Evolutionary conservation across 2,888 invertebrate genomes (phyloP).

Genomic region (Buathra laborator): DNA sequence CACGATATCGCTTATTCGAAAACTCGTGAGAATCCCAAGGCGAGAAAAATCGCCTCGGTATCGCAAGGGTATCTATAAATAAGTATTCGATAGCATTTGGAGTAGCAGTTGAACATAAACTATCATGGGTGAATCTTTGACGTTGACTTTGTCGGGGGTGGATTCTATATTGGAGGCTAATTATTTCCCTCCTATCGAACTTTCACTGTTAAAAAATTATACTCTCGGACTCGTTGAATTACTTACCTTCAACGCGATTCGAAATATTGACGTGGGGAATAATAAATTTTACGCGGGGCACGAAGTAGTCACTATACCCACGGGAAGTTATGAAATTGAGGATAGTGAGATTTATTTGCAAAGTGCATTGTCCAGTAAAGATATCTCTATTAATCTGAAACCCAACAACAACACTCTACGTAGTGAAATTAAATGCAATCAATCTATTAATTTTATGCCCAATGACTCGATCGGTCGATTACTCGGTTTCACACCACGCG

Average conservation of each 20-base stretch:
- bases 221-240: slow-evolving; percentile 76
- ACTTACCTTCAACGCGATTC: slow-evolving; percentile 73
- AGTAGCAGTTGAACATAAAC: slow-evolving; percentile 7
- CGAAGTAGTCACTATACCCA: slow-evolving; percentile 35
- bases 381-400: slow-evolving; percentile 46
- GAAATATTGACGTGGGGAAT: slow-evolving; percentile 78
- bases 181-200: no score
- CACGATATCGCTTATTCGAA: neutral
- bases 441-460: slow-evolving; percentile 61
- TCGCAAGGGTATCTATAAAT: slow-evolving; percentile 11
- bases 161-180: no score
- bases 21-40: neutral
- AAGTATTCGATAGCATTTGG: no score
- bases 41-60: slow-evolving; percentile 51
- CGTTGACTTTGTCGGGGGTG: no score
- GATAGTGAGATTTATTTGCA: slow-evolving; percentile 50
- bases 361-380: slow-evolving; percentile 8
- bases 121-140: slow-evolving; percentile 16
- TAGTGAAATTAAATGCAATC: slow-evolving; percentile 61
- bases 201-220: slow-evolving; percentile 64
- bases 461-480: slow-evolving; percentile 61
- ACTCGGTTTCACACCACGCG: slow-evolving; percentile 62
- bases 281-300: slow-evolving; percentile 63
- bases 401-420: slow-evolving; percentile 65
- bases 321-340: slow-evolving; percentile 62